These are phyloP conservation scores for Plagiodera versicolora DNA, from an alignment of 2,888 invertebrate genomes.

Conservation along the genomic window DNA sequence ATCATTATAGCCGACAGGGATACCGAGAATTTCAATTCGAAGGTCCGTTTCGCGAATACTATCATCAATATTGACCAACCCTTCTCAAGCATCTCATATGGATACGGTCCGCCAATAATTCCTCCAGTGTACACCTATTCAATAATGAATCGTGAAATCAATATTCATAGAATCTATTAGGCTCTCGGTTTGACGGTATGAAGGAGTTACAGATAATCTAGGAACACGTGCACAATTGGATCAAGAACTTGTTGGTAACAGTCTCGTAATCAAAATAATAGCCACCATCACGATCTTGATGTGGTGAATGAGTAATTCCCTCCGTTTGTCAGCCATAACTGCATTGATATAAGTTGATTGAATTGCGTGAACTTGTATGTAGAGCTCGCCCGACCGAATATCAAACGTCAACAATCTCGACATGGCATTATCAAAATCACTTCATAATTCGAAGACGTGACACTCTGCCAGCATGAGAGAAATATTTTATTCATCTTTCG, in stretches of 20 bases:
- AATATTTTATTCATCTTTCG: background rate
- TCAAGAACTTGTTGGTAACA: too few relatives aligned
- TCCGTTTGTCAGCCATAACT: background rate
- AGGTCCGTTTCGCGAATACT: slow-evolving; percentile 4
- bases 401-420: background rate
- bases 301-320: background rate
- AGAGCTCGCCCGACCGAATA: background rate
- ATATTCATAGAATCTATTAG: slow-evolving; percentile 16
- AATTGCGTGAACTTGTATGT: background rate
- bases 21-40: slow-evolving; percentile 10
- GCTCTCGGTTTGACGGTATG: background rate
- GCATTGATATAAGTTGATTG: background rate
- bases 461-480: background rate
- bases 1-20: slow-evolving; percentile 11
- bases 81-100: slow-evolving; percentile 4
- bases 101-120: slow-evolving; percentile 15
- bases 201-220: too few relatives aligned
- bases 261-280: too few relatives aligned
- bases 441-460: background rate
- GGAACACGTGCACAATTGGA: too few relatives aligned
- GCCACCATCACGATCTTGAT: too few relatives aligned
- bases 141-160: slow-evolving; percentile 19
- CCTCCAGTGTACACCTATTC: slow-evolving; percentile 13
- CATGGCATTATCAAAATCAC: background rate
- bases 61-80: slow-evolving; percentile 16